These are phyloP conservation scores for Diogma glabrata DNA, from an alignment of 2,888 invertebrate genomes.

Conservation along the genomic window DNA sequence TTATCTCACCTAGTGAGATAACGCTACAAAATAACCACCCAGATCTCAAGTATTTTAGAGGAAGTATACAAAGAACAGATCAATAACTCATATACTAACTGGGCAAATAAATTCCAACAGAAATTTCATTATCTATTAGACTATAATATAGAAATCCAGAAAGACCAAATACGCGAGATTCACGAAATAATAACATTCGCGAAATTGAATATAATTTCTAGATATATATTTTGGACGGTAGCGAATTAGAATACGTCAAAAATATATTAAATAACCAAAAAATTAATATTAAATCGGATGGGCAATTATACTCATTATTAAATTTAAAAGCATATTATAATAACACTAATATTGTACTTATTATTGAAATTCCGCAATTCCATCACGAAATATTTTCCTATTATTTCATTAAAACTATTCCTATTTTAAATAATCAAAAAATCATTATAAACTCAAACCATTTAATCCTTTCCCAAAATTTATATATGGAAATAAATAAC, in stretches of 20 bases:
- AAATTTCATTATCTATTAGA: no score
- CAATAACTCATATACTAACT: neutral
- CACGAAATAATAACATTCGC: slow-evolving; percentile 3
- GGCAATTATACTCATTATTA: neutral
- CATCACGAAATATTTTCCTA: no score
- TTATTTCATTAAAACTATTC: no score
- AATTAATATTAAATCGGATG: neutral
- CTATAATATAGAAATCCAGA: no score
- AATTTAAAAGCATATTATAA: neutral
- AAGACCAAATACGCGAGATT: neutral
- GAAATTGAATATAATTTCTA: neutral
- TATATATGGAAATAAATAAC: slow-evolving; percentile 4
- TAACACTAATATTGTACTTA: slow-evolving; percentile 1
- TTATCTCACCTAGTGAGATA: no score
- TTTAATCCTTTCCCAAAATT: slow-evolving; percentile 4
- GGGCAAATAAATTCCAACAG: no score
- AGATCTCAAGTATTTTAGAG: neutral
- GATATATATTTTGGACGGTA: neutral
- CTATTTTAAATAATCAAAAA: neutral
- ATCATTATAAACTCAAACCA: slow-evolving; percentile 2
- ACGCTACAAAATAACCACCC: no score
- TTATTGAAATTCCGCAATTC: no score
- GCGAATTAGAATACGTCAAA: neutral
- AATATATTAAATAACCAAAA: neutral
- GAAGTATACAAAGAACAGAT: neutral